These are phyloP conservation scores for Dolichotis patagonum DNA, from an alignment of 2,113 vertebrate genomes.

Conservation along the genomic window DNA sequence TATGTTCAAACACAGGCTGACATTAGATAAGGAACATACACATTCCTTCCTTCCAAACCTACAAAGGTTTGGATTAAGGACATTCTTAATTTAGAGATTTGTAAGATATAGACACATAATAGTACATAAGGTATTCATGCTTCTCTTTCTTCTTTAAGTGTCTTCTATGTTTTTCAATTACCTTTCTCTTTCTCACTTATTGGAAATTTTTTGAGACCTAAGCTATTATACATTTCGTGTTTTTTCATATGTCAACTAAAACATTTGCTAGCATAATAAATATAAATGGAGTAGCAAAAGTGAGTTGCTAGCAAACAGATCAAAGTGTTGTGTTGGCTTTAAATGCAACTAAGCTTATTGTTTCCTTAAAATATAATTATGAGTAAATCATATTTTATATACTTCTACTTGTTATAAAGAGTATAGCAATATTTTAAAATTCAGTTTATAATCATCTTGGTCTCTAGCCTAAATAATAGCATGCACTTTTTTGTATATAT, in stretches of 20 bases:
- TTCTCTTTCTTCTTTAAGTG: background rate
- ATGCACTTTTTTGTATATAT: background rate
- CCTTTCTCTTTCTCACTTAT: slow-evolving; percentile 25
- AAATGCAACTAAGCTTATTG: background rate
- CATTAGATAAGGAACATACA: background rate
- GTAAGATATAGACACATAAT: background rate
- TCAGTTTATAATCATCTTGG: background rate
- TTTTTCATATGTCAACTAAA: background rate
- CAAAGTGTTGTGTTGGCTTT: background rate
- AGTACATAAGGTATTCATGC: background rate
- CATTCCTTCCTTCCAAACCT: background rate
- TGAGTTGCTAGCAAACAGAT: background rate
- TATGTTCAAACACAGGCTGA: background rate
- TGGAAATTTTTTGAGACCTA: background rate
- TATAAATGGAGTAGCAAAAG: background rate
- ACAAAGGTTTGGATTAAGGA: background rate
- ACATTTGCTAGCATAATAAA: slow-evolving; percentile 25
- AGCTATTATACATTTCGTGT: background rate
- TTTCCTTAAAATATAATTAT: background rate
- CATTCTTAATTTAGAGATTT: background rate
- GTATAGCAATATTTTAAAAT: background rate
- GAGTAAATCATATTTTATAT: background rate
- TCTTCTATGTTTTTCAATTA: background rate
- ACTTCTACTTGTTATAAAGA: background rate
- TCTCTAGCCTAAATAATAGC: background rate